Evolutionary conservation across 2,113 vertebrate species (phyloP), one percentile per base, ranked within the genome.

Genomic region (Arizona elegans): DNA sequence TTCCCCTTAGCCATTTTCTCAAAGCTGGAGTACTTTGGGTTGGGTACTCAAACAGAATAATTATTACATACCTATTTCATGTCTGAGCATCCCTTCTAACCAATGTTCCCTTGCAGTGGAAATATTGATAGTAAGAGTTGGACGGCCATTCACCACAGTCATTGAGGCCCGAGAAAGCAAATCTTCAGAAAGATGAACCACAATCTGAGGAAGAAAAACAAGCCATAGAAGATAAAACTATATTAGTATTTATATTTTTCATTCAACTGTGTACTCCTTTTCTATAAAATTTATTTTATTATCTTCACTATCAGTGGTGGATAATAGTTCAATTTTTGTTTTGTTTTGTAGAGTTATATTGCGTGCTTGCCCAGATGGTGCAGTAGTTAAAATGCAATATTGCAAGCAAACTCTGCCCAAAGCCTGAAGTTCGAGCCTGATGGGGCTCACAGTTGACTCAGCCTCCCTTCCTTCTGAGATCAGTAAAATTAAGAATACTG

Each of bases 111-210:
- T 97, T 0, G 99, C 99, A 0, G 98, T 98, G 94, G 98, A 98
- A 54, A 97, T 95, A 81, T 99, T 99, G 97, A 99, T 99, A 89
- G 98, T 99, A 52, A 99, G 97, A 0, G 99, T 99, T 38, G 99
- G 99, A 55, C 98, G 98, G 92, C 99, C 97, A 13, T 99, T 99
- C 92, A 99, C 98, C 75, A 99, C 98, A 0, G 98, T 99, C 99
- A 99, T 99, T 7, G 99, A 99, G 21, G 99, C 99, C 94, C 99
- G 98, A 91, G 99, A 99, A n/a, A 99, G 98, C 93, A 99, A 98
- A 96, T 99, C 98, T 90, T 99, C 98, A 0, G 98, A 98, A 92
- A 99, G 97, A 93, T 99, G 98, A 91, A 99, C 99, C 58, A 99
- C 98, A 43, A 99, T 98, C 99, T 99, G 92, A 92, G 43, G 33